Base-by-base conservation (phyloP, 2,888 invertebrate species). In the Allacma fusca region DNA sequence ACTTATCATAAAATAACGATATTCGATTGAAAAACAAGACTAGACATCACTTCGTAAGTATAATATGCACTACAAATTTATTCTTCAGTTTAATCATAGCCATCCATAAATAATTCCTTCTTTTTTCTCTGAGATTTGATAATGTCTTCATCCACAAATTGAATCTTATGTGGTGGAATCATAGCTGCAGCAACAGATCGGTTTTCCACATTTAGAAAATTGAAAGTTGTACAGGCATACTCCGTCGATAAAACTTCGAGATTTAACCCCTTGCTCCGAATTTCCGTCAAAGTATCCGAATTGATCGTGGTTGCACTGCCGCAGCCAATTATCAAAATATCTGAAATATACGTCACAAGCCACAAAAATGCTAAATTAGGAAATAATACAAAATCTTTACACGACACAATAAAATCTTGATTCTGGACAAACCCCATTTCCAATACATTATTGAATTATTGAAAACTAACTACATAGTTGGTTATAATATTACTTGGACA, bases 161-260 rank as follows among this genome's bases (percentile, higher is more conserved):
- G 24, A 13, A 86, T 69, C 16, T 50, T 79, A 9, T 80, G 77
- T 0, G 90, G 89, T 1, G 90, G 90, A 67, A 90, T 87, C 12
- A 90, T 83, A 0, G 88, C 90, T 13, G 87, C 90, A 21, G 88
- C 90, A 16, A 91, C 91, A 84, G 89, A 90, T 78, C 93, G 88
- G 70, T 91, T 91, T 87, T 98, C 98, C 0, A 92, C 90, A 86
- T 92, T 94, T 59, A 97, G 88, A 86, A 96, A 98, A 88, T 98
- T 98, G 87, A 94, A 98, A 0, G 94, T 94, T 1, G 95, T 88
- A 84, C 94, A 93, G 0, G 98, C 98, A 85, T 93, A 91, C 82
- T 94, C 92, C 0, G 95, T 93, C 0, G 93, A 89, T 68, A 96
- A 87, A 67, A 97, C 88, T 88, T 98, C 97, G 13, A 92, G 88